Percentiles rank a stretch among this genome's conserved stretches.
Conservation (phyloP, 2,888 invertebrate genomes). For the Ophion costatus region DNA sequence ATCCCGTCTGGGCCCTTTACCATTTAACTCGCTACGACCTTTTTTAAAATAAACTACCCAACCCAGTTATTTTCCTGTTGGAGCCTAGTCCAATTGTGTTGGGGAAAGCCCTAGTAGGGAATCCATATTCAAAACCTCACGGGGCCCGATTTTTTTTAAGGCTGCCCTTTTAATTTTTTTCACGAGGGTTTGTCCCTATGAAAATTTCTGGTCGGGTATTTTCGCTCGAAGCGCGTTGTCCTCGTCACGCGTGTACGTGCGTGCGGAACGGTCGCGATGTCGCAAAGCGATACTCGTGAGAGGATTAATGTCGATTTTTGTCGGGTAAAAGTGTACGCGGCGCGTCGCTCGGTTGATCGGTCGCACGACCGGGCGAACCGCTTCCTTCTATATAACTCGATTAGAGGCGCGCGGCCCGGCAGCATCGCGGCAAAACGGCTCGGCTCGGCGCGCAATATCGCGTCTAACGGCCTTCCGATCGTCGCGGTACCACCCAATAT, state of each 20-base stretch:
- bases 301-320: slow-evolving; percentile 31
- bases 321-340: slow-evolving; percentile 24
- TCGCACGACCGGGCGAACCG: slow-evolving; percentile 56
- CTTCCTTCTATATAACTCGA: slow-evolving; percentile 65
- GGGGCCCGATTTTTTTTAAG: no score
- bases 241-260: background rate
- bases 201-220: no score
- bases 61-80: no score
- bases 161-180: no score
- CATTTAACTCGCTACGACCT: no score
- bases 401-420: slow-evolving; percentile 46
- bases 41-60: no score
- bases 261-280: background rate
- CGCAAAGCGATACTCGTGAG: slow-evolving; percentile 11
- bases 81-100: no score
- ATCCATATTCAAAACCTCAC: no score
- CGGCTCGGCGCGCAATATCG: slow-evolving; percentile 57
- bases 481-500: slow-evolving; percentile 68
- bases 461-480: slow-evolving; percentile 67
- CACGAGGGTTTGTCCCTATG: no score
- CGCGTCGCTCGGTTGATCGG: slow-evolving; percentile 44
- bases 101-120: no score
- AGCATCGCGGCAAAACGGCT: slow-evolving; percentile 36
- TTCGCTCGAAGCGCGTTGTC: no score
- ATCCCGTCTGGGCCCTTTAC: no score